Conservation (phyloP, 2,113 vertebrate species). For the Crotalus viridis region DNA sequence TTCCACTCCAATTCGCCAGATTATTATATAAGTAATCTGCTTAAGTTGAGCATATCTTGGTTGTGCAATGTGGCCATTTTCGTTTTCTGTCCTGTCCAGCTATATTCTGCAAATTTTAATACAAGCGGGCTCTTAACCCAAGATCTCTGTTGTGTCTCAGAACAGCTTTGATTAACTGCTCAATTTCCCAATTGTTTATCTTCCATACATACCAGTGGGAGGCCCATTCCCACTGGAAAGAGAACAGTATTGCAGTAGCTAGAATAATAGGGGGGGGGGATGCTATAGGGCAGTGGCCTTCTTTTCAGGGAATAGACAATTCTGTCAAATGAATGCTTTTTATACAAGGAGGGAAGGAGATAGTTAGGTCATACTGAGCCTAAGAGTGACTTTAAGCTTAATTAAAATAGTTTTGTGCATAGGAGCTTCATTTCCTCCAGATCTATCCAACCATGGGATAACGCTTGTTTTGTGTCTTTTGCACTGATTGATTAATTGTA, state of each 20-base stretch:
- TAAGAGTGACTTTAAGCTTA: neutral
- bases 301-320: neutral
- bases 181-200: constrained; percentile 35
- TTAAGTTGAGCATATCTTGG: neutral
- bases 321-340: neutral
- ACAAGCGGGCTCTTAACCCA: neutral
- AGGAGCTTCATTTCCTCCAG: neutral
- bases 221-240: constrained; percentile 23
- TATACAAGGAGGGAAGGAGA: neutral
- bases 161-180: constrained; percentile 26
- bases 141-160: constrained; percentile 7
- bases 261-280: neutral
- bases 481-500: neutral
- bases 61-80: neutral
- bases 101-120: neutral
- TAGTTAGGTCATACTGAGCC: neutral
- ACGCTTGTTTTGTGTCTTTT: neutral
- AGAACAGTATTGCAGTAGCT: constrained; percentile 20
- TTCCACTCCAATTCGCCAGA: neutral
- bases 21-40: neutral
- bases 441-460: neutral
- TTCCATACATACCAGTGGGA: constrained; percentile 21
- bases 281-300: neutral
- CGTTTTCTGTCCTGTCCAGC: neutral
- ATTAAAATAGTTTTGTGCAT: too few relatives aligned